These are phyloP conservation scores for Tryphoninae sp. DNA, from an alignment of 2,888 invertebrate species.

Conservation along the genomic window DNA sequence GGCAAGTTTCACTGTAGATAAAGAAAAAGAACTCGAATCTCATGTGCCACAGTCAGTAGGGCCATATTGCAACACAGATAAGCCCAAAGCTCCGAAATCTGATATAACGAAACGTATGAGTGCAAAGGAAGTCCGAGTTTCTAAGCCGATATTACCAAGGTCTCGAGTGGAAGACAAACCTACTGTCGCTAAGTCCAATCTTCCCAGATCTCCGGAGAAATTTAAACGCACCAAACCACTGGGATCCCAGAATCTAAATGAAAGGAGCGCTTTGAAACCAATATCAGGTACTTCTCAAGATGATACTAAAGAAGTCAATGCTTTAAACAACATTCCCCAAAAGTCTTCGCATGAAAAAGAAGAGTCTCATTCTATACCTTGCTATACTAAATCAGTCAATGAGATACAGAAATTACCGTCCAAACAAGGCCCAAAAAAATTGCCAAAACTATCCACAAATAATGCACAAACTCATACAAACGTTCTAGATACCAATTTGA, in stretches of 20 bases:
- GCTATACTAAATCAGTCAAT: background rate
- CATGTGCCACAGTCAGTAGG: too few species aligned
- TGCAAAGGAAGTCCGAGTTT: background rate
- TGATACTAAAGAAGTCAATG: constrained; percentile 1
- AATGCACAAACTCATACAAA: background rate
- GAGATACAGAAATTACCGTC: background rate
- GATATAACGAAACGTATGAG: background rate
- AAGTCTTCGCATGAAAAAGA: background rate
- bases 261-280: too few species aligned
- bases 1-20: too few species aligned
- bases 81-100: background rate
- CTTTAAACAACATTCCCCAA: background rate
- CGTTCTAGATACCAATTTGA: background rate
- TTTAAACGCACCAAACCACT: too few species aligned
- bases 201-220: constrained; percentile 18
- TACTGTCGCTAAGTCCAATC: background rate
- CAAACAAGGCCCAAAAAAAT: background rate
- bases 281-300: background rate
- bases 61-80: too few species aligned
- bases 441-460: background rate
- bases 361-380: background rate
- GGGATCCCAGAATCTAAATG: too few species aligned
- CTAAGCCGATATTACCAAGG: background rate
- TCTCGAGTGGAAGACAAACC: background rate
- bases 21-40: too few species aligned